Evolutionary conservation across 2,888 invertebrate species (phyloP), one percentile per base, ranked within the genome.

Genomic region (Oscheius myriophilus): DNA sequence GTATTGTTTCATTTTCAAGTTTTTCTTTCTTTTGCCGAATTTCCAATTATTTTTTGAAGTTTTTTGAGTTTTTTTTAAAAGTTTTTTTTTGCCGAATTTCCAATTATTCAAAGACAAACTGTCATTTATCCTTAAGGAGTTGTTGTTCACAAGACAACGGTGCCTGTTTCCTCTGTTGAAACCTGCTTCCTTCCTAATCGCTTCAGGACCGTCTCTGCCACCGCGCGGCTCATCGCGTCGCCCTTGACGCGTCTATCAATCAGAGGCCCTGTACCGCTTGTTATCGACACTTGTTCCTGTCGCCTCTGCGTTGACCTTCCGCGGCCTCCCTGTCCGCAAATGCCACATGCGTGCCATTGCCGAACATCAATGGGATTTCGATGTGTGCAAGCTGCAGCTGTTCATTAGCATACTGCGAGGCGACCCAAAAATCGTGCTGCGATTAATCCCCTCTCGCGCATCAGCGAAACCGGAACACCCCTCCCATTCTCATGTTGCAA

Each of bases 241-340:
- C 58, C 58, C 41, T 42, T 41, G 61, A 61, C 61, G 61, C 49
- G 18, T 49, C 49, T 46, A 61, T 61, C 61, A 61, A 61, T 61
- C 61, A 61, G 61, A 46, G 59, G 25, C 9, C 61, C 61, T 61
- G 61, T 61, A 61, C 61, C 61, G 61, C 61, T 61, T 61, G 61
- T 61, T 61, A 61, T 61, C 61, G 61, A 61, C 61, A 61, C 61
- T 61, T 61, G 61, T 61, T 61, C 49, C 61, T 61, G 33, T 46
- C 49, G 23, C 61, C 61, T 61, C 61, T 33, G 33, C 54, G 18
- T n/a, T 58, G 58, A 49, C 49, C 61, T 46, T 59, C 59, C n/a
- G 26, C 23, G 25, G 45, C 49, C 61, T 49, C 61, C 46, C 61
- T 61, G 45, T 7, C 25, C 14, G 59, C 45, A 25, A 46, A 58